Percentiles rank a stretch among this genome's conserved stretches.
These are phyloP conservation scores for Zalophus californianus DNA, from an alignment of 2,797 vertebrate genomes.

Conservation along the genomic window DNA sequence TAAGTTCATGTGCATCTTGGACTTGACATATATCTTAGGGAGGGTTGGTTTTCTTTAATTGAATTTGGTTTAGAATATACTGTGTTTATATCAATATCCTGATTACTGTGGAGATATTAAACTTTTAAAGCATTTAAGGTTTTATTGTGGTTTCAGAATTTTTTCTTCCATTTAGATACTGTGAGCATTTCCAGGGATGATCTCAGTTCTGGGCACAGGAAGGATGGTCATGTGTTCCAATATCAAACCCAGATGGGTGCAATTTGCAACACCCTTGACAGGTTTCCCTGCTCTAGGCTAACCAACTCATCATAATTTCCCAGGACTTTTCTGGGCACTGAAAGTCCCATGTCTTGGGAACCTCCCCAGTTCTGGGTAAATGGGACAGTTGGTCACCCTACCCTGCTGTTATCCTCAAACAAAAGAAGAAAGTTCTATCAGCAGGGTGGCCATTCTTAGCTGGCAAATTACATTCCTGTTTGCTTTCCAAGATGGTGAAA, in stretches of 20 bases:
- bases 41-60: slow-evolving; percentile 28
- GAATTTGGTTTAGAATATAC: slow-evolving; percentile 41
- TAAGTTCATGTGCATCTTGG: slow-evolving; percentile 24
- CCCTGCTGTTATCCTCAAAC: background rate
- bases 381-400: background rate
- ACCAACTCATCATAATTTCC: slow-evolving; percentile 23
- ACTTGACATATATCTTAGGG: background rate
- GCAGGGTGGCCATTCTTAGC: background rate
- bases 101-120: slow-evolving; percentile 13
- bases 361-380: background rate
- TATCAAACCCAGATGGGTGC: slow-evolving; percentile 70
- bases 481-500: slow-evolving; percentile 9
- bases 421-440: slow-evolving; percentile 2
- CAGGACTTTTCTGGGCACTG: background rate
- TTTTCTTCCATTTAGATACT: slow-evolving; percentile 48
- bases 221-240: slow-evolving; percentile 60
- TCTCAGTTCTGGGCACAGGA: slow-evolving; percentile 70
- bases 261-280: slow-evolving; percentile 66
- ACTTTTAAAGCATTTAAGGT: slow-evolving; percentile 50
- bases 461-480: background rate
- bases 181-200: slow-evolving; percentile 64
- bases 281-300: slow-evolving; percentile 54
- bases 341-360: slow-evolving; percentile 12
- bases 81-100: slow-evolving; percentile 36
- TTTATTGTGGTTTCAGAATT: slow-evolving; percentile 51